Percentiles rank a stretch among this genome's conserved stretches.
These are phyloP conservation scores for Rhagium mordax DNA, from an alignment of 2,888 invertebrate species.

Conservation along the genomic window DNA sequence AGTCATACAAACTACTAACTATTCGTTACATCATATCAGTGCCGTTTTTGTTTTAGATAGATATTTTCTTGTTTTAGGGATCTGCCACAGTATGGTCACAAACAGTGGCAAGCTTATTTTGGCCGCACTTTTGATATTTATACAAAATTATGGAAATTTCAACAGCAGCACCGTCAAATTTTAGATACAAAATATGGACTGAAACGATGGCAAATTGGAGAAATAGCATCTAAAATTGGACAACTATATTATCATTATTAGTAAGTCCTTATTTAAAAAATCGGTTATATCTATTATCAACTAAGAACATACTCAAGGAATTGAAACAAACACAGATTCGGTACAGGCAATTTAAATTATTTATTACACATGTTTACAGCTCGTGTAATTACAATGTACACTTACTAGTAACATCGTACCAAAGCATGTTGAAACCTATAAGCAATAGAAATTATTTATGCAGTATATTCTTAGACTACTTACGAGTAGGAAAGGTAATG, in stretches of 20 bases:
- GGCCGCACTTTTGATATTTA: conserved; percentile 97
- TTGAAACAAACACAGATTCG: neutral
- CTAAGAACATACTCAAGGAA: no score
- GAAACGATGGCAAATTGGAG: conserved; percentile 98
- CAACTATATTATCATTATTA: conserved; percentile 99
- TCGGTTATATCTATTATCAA: no score
- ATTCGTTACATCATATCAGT: conserved; percentile 11
- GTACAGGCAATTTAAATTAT: neutral
- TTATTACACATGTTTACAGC: no score
- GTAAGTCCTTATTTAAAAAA: conserved; percentile 74
- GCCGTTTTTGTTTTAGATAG: conserved; percentile 1
- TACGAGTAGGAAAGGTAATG: no score
- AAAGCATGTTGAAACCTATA: neutral
- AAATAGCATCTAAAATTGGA: conserved; percentile 98
- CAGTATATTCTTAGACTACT: no score
- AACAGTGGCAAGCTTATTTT: conserved; percentile 98
- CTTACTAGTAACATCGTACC: no score
- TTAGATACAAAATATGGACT: conserved; percentile 94
- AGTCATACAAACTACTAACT: conserved; percentile 14
- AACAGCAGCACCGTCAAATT: conserved; percentile 94
- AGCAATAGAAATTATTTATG: no score
- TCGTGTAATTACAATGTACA: no score
- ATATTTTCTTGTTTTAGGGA: conserved; percentile 79
- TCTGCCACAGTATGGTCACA: conserved; percentile 96
- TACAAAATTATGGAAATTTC: conserved; percentile 98